Percentiles rank a stretch among this genome's conserved stretches.
Evolutionary conservation across 1,140 invertebrate genomes (phyloP).

Genomic region (Bombyx mori): ASM3026992v2 NC_085122.1:14258501-14259000

Average conservation of each 20-base stretch:
- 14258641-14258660: constrained; percentile 10
- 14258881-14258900: constrained; percentile 7
- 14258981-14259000: neutral
- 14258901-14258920: constrained; percentile 1
- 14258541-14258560: too few species aligned
- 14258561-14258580: too few species aligned
- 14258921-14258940: constrained; percentile 5
- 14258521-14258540: too few species aligned
- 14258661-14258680: constrained; percentile 8
- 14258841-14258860: constrained; percentile 2
- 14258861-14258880: neutral
- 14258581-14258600: neutral
- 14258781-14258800: neutral
- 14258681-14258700: constrained; percentile 4
- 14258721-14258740: constrained; percentile 3
- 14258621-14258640: constrained; percentile 2
- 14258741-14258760: constrained; percentile 7
- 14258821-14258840: constrained; percentile 2
- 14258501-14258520: too few species aligned
- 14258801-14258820: neutral
- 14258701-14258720: neutral
- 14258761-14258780: constrained; percentile 12
- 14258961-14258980: constrained; percentile 2
- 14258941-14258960: constrained; percentile 7
- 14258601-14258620: constrained; percentile 3